These are phyloP conservation scores for Emys orbicularis DNA, from an alignment of 2,797 vertebrate genomes.

Conservation along the genomic window DNA sequence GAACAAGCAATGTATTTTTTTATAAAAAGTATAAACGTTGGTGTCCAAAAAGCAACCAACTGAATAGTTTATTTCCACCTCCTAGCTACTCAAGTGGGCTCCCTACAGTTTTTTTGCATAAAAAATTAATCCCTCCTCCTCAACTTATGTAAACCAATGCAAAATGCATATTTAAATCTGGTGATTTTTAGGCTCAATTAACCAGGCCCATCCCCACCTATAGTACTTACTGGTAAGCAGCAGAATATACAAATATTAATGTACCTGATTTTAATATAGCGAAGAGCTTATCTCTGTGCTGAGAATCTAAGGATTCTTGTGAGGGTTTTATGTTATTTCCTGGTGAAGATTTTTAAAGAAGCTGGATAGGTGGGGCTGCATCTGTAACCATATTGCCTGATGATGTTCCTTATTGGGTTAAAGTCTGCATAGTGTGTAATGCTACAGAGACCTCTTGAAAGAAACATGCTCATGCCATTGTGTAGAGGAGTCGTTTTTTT, in stretches of 20 bases:
- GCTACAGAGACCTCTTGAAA: background rate
- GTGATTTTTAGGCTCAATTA: background rate
- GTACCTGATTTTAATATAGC: background rate
- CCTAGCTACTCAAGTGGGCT: background rate
- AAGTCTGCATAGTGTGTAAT: background rate
- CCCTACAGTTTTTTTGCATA: background rate
- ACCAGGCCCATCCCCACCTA: background rate
- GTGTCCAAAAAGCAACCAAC: background rate
- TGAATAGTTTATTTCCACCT: background rate
- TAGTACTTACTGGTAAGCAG: background rate
- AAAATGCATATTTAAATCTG: background rate
- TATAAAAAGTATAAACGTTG: background rate
- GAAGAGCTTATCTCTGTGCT: background rate
- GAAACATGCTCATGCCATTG: background rate
- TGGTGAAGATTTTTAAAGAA: background rate
- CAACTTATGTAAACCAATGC: background rate
- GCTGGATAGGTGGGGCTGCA: background rate
- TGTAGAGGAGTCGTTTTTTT: background rate
- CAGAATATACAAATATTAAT: background rate
- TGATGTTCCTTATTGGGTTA: background rate
- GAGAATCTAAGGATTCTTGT: background rate
- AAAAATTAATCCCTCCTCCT: background rate
- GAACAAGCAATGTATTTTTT: background rate
- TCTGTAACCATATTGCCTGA: background rate
- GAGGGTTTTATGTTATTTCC: background rate